phyloP scores from a whole-genome alignment of 1,140 invertebrate genomes.

The Macrobrachium rosenbergii region DNA sequence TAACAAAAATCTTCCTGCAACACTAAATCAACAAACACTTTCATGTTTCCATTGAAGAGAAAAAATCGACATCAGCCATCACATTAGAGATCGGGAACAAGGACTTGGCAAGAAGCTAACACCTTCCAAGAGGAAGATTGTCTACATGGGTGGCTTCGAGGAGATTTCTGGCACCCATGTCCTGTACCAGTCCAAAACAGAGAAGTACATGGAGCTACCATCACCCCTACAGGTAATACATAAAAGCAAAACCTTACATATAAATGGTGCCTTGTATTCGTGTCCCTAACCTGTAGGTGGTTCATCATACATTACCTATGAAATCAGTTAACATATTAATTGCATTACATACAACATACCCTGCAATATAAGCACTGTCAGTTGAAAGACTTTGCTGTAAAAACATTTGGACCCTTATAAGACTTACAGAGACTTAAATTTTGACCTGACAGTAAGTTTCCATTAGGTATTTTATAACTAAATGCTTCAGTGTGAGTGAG shows the following conservation, averaged over 20 bases:
- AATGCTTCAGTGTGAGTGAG: too few relatives aligned
- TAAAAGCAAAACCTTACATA: neutral
- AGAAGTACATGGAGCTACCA: conserved; percentile 68
- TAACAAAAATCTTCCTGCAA: too few relatives aligned
- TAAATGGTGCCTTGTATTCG: too few relatives aligned
- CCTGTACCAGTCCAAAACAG: conserved; percentile 66
- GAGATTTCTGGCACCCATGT: conserved; percentile 75
- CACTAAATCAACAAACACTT: neutral
- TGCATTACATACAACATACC: too few relatives aligned
- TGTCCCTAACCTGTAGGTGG: too few relatives aligned
- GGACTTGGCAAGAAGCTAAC: conserved; percentile 72
- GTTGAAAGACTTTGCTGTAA: too few relatives aligned
- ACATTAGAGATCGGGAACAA: conserved; percentile 68
- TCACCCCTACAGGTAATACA: conserved; percentile 67
- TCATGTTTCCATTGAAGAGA: conserved; percentile 69
- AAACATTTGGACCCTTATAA: too few relatives aligned
- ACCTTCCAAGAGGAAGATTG: conserved; percentile 75
- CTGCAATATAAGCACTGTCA: too few relatives aligned
- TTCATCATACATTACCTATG: neutral
- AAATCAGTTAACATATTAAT: neutral
- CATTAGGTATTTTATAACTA: too few relatives aligned
- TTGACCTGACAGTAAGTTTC: too few relatives aligned
- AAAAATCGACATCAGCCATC: conserved; percentile 67
- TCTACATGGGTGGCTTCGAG: conserved; percentile 77
- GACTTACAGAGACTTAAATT: too few relatives aligned